Conservation (phyloP, 1,140 invertebrate species). For the Arion vulgaris region DNA sequence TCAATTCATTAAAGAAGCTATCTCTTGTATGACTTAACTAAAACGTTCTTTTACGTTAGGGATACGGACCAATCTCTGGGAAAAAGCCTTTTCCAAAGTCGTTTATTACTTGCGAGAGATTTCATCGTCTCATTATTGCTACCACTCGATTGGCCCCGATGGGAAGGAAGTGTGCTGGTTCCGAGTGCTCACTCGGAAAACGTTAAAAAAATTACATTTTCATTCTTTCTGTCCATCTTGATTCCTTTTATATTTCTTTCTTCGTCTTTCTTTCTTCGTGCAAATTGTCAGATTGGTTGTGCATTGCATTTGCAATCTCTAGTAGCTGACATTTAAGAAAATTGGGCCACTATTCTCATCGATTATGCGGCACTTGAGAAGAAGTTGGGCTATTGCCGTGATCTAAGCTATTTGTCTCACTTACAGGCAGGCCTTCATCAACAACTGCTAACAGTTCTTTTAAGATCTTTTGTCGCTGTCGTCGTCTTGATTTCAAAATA, state of each 20-base stretch:
- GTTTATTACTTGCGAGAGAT: slow-evolving; percentile 21
- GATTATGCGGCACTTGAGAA: slow-evolving; percentile 21
- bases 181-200: slow-evolving; percentile 19
- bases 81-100: slow-evolving; percentile 1
- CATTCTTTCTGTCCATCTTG: background rate
- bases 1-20: slow-evolving; percentile 36
- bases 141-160: slow-evolving; percentile 20
- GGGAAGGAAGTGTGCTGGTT: slow-evolving; percentile 4
- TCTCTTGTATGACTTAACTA: slow-evolving; percentile 21
- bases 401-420: slow-evolving; percentile 22
- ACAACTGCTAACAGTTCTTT: background rate
- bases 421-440: slow-evolving; percentile 23
- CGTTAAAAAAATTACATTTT: slow-evolving; percentile 10
- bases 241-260: background rate
- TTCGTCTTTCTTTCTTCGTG: background rate
- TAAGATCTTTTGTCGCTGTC: background rate
- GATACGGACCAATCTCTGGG: slow-evolving; percentile 16
- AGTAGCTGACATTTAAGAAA: slow-evolving; percentile 17
- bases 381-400: background rate
- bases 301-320: slow-evolving; percentile 18
- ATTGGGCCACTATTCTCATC: slow-evolving; percentile 30
- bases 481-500: background rate
- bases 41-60: slow-evolving; percentile 6
- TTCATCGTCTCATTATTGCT: slow-evolving; percentile 35
- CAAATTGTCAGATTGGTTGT: slow-evolving; percentile 26